Conservation (phyloP, 2,797 vertebrate genomes). For the Odontamblyopus rebecca region DNA sequence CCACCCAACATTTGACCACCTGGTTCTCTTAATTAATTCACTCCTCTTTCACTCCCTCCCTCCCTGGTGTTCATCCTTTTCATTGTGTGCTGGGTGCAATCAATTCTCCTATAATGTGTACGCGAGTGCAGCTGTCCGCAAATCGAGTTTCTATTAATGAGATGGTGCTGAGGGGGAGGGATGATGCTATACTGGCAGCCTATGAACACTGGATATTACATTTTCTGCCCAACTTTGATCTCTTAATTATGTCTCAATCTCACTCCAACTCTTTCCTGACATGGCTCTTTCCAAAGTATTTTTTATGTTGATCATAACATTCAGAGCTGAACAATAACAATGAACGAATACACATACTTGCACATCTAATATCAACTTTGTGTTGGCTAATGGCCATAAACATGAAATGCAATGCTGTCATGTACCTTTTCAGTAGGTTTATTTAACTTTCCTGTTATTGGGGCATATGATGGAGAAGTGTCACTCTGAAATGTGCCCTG, state of each 20-base stretch:
- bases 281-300: constrained; percentile 39
- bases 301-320: not conserved
- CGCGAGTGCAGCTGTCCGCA: constrained; percentile 86
- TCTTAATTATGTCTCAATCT: constrained; percentile 46
- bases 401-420: not conserved
- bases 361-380: not conserved
- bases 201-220: constrained; percentile 70
- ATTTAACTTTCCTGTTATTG: not conserved
- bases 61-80: constrained; percentile 87
- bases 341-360: not conserved
- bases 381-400: not conserved
- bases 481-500: not conserved
- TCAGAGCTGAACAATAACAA: not conserved
- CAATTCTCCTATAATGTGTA: constrained; percentile 88
- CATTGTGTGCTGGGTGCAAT: constrained; percentile 87
- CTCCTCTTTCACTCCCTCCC: constrained; percentile 82
- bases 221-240: constrained; percentile 54
- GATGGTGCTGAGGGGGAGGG: constrained; percentile 77
- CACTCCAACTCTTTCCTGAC: constrained; percentile 27
- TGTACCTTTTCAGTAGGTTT: not conserved
- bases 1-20: constrained; percentile 86
- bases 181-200: constrained; percentile 68
- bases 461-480: not conserved
- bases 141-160: constrained; percentile 89
- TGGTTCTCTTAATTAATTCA: constrained; percentile 89